A percentile compares a stretch with the other conserved stretches of the same genome.
Evolutionary conservation across 1,140 invertebrate species (phyloP).

Genomic region (Drosophila athabasca): DNA sequence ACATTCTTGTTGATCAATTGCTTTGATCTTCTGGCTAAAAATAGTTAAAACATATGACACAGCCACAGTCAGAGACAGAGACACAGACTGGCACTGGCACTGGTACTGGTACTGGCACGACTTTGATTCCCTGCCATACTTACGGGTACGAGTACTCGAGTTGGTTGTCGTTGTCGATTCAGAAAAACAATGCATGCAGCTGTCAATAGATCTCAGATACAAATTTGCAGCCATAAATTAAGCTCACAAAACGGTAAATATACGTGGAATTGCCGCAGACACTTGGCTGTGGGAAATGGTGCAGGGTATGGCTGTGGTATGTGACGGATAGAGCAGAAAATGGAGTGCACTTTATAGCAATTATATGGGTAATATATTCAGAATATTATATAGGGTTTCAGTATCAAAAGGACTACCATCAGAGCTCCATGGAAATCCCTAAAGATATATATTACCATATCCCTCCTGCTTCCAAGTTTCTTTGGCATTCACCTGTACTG

Average conservation of each 20-base stretch:
- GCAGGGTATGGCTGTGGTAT: constrained; percentile 10
- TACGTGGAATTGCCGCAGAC: constrained; percentile 32
- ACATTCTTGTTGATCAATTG: constrained; percentile 65
- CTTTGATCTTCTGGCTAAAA: constrained; percentile 52
- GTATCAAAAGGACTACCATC: no score
- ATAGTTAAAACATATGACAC: constrained; percentile 34
- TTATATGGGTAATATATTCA: no score
- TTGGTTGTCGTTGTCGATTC: constrained; percentile 20
- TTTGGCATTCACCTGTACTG: neutral
- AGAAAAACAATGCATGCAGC: constrained; percentile 45
- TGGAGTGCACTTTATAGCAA: neutral
- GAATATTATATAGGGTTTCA: no score
- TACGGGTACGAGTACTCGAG: neutral
- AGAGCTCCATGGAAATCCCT: no score
- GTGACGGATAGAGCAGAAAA: neutral
- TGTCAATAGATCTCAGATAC: constrained; percentile 61
- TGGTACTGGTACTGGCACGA: neutral
- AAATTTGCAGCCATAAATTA: constrained; percentile 75
- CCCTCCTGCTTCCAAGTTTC: neutral
- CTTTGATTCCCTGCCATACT: constrained; percentile 37
- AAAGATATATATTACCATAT: neutral
- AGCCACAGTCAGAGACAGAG: constrained; percentile 7
- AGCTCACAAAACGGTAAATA: constrained; percentile 56
- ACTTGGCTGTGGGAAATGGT: constrained; percentile 20
- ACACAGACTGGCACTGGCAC: no score